Evolutionary conservation across 1,140 invertebrate genomes (phyloP), one percentile per base, ranked within the genome.

Genomic region (Chrysopa pallens): DNA sequence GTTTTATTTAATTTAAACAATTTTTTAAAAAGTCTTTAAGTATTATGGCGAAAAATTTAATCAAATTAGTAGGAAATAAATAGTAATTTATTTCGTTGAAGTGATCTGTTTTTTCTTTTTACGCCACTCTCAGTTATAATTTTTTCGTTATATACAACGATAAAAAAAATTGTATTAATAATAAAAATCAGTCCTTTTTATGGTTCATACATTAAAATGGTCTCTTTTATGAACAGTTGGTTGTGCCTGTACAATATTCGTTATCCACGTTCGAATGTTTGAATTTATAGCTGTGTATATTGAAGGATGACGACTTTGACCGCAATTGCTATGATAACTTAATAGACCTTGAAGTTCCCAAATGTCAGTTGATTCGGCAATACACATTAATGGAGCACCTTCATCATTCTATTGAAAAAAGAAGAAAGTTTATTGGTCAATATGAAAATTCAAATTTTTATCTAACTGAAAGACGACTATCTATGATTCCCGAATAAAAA

Each of bases 341-440:
- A 76, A 58, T 45, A 74, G 56, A 27, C 74, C 73, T 44, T 74
- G 71, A 31, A 75, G 61, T 56, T 73, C 69, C 73, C 73, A 76
- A 42, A 58, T 57, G 29, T 60, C 64, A 1, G 50, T 48, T 8
- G 57, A 58, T 38, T 73, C 68, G 29, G 57, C 69, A 46, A 67
- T 60, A 47, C 76, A 78, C 68, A 77, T 74, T 31, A 77, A 50
- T 12, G 74, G 73, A 7, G 72, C 69, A 36, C 74, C 74, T 59
- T 74, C 70, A 51, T 76, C 73, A 49, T 74, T 74, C 75, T 78
- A 46, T n/a, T n/a, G n/a, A n/a, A n/a, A 46, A 67, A 64, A 44
- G 47, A 23, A 45, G 49, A 48, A 49, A 50, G 37, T 40, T 39
- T 29, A 9, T 50, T 31, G 8, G 28, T 39, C 17, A 29, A 38